These are phyloP conservation scores for Drosophila infuscata DNA, from an alignment of 2,888 invertebrate species.

Conservation along the genomic window DNA sequence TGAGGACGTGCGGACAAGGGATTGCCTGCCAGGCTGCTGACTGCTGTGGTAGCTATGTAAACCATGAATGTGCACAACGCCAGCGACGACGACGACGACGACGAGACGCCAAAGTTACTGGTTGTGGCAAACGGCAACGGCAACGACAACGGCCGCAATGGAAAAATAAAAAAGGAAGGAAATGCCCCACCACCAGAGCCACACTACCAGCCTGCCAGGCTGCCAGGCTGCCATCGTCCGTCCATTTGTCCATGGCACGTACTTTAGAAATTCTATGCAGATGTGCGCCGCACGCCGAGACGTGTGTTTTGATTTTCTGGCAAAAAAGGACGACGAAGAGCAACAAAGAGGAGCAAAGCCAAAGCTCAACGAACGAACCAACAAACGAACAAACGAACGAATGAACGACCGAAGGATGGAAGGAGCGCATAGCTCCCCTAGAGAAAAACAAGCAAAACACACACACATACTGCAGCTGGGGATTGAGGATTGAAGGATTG, in stretches of 20 bases:
- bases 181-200: constrained; percentile 26
- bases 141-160: constrained; percentile 57
- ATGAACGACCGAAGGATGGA: constrained; percentile 16
- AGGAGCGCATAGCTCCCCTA: constrained; percentile 24
- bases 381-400: constrained; percentile 58
- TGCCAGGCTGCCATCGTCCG: constrained; percentile 25
- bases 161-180: constrained; percentile 24
- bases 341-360: constrained; percentile 38
- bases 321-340: constrained; percentile 41
- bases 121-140: constrained; percentile 68
- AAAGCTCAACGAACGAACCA: constrained; percentile 69
- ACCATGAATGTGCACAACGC: constrained; percentile 66
- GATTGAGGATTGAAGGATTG: constrained; percentile 41
- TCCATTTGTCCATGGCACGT: constrained; percentile 68
- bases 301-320: constrained; percentile 82
- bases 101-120: constrained; percentile 70
- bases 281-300: constrained; percentile 79
- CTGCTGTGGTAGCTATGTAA: constrained; percentile 71
- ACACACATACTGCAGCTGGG: constrained; percentile 30
- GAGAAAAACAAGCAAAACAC: constrained; percentile 53
- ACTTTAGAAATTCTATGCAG: constrained; percentile 80
- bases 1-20: constrained; percentile 30
- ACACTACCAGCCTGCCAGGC: constrained; percentile 10
- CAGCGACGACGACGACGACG: constrained; percentile 26
- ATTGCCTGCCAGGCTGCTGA: constrained; percentile 51